Evolutionary conservation across 2,113 vertebrate genomes (phyloP).

Genomic region (Plecotus auritus): DNA sequence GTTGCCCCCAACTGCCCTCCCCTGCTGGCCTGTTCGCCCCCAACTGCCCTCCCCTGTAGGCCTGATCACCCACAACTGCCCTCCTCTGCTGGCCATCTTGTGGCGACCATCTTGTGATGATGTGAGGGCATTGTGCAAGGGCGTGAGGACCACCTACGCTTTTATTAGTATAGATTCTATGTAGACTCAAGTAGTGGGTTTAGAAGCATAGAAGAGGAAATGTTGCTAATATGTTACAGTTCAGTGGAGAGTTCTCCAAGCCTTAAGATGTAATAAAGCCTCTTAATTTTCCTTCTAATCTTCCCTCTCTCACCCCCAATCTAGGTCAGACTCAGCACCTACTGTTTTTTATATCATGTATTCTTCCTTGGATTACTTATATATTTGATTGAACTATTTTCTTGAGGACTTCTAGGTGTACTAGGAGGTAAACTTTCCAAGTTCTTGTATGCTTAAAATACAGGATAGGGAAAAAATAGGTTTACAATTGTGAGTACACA

Average conservation of each 20-base stretch:
- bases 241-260: background rate
- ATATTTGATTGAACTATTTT: conserved; percentile 51
- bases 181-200: background rate
- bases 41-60: too few relatives aligned
- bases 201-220: conserved; percentile 22
- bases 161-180: background rate
- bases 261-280: background rate
- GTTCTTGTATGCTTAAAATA: conserved; percentile 46
- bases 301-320: background rate
- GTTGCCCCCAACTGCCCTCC: too few relatives aligned
- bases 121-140: too few relatives aligned
- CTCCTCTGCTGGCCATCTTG: too few relatives aligned
- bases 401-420: conserved; percentile 30
- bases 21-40: too few relatives aligned
- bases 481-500: background rate
- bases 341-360: conserved; percentile 12
- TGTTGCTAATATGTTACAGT: background rate
- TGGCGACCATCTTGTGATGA: too few relatives aligned
- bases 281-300: conserved; percentile 32
- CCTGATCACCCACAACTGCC: too few relatives aligned
- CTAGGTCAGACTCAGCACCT: background rate
- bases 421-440: conserved; percentile 8
- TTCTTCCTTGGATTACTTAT: conserved; percentile 32
- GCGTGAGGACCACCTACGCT: too few relatives aligned
- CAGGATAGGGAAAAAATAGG: background rate